phyloP scores from a whole-genome alignment of 2,888 invertebrate genomes.

The Drosophila anomalata region DNA sequence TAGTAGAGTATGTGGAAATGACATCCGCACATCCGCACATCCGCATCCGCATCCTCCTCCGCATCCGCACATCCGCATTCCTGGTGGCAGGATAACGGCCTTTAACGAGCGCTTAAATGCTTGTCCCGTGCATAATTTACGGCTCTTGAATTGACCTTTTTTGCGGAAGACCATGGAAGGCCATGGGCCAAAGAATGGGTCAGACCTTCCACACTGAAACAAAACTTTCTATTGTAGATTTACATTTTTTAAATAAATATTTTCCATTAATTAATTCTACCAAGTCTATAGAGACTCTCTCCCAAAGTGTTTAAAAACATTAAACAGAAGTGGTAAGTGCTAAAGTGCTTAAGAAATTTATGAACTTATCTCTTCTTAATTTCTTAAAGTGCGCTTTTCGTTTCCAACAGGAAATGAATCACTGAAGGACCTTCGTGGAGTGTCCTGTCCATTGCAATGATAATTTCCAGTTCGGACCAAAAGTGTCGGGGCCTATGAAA shows the following conservation, averaged over 20 bases:
- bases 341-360: no score
- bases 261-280: no score
- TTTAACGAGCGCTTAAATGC: constrained; percentile 64
- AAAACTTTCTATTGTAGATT: neutral
- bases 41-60: neutral
- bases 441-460: constrained; percentile 26
- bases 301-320: no score
- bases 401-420: constrained; percentile 19
- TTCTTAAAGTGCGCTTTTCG: neutral
- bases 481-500: constrained; percentile 33
- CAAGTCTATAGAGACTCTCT: no score
- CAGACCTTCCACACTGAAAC: neutral
- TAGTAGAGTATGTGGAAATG: constrained; percentile 39
- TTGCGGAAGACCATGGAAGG: constrained; percentile 11
- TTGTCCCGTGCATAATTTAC: constrained; percentile 61
- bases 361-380: neutral
- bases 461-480: constrained; percentile 29
- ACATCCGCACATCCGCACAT: neutral
- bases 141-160: constrained; percentile 62
- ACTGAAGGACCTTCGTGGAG: neutral
- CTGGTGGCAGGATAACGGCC: constrained; percentile 33
- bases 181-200: neutral
- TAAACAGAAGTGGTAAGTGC: no score
- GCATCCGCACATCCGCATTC: neutral
- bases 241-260: no score